Evolutionary conservation across 2,113 vertebrate genomes (phyloP).

Genomic region (Lophura nycthemera): DNA sequence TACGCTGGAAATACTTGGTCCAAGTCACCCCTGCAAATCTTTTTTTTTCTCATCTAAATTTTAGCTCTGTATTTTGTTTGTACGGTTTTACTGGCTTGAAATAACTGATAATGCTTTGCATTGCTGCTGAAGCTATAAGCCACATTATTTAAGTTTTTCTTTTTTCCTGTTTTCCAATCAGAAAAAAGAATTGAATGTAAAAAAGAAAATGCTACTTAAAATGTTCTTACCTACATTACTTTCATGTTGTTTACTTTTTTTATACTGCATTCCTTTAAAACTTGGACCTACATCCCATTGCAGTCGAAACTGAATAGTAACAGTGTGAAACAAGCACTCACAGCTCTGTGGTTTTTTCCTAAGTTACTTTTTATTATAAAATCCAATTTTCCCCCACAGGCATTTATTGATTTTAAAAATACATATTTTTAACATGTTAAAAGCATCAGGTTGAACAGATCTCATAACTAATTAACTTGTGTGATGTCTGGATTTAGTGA

Average conservation of each 20-base stretch:
- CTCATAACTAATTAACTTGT: slow-evolving; percentile 7
- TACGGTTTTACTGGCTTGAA: not conserved
- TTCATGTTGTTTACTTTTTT: not conserved
- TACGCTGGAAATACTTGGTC: not conserved
- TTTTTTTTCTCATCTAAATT: not conserved
- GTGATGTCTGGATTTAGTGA: slow-evolving; percentile 24
- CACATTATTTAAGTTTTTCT: not conserved
- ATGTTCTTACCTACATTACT: not conserved
- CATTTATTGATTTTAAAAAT: not conserved
- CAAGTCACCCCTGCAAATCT: not conserved
- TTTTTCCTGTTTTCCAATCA: not conserved
- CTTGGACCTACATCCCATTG: not conserved
- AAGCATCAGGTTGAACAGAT: not conserved
- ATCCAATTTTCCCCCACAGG: not conserved
- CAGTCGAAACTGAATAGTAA: not conserved
- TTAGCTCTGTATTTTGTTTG: not conserved
- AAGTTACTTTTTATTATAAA: not conserved
- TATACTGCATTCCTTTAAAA: not conserved
- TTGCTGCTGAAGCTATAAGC: not conserved
- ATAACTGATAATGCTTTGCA: not conserved
- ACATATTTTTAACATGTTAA: not conserved
- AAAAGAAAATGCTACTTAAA: not conserved
- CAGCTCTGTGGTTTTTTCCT: not conserved
- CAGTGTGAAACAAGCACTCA: not conserved
- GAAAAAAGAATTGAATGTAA: not conserved